These are phyloP conservation scores for Blastobasis lacticolella DNA, from an alignment of 2,888 invertebrate genomes.

Conservation along the genomic window DNA sequence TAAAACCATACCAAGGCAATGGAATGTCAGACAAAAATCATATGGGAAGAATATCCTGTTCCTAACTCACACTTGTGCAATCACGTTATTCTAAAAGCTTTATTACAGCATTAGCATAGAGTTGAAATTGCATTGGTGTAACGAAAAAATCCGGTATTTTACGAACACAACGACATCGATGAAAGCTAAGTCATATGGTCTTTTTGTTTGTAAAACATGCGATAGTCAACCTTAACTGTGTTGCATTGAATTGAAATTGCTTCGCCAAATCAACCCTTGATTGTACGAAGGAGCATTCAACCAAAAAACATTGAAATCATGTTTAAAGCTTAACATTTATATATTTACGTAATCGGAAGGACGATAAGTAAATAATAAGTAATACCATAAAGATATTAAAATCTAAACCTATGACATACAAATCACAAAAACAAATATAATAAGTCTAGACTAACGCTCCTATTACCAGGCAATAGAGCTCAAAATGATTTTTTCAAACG, in stretches of 20 bases:
- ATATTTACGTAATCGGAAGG: neutral
- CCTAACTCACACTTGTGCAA: constrained; percentile 26
- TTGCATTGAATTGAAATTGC: constrained; percentile 3
- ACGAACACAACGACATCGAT: constrained; percentile 37
- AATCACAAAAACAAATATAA: neutral
- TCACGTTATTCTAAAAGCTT: constrained; percentile 14
- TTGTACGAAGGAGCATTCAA: too few relatives aligned
- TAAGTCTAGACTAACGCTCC: neutral
- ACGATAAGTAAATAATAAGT: too few relatives aligned
- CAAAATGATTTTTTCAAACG: constrained; percentile 10
- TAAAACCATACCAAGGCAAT: constrained; percentile 18
- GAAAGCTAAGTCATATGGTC: constrained; percentile 58
- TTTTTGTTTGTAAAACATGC: constrained; percentile 10
- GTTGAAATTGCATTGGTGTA: constrained; percentile 12
- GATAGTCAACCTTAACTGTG: constrained; percentile 7
- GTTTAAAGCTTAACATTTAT: neutral
- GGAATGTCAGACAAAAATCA: constrained; percentile 67
- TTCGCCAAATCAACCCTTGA: neutral
- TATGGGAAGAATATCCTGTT: constrained; percentile 66
- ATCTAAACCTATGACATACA: constrained; percentile 4
- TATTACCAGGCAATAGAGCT: neutral
- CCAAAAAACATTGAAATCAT: neutral
- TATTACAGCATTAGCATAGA: neutral
- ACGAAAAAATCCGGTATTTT: constrained; percentile 29
- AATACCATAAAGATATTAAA: neutral